These are phyloP conservation scores for Drosophila subquinaria DNA, from an alignment of 2,888 invertebrate species.

Conservation along the genomic window DNA sequence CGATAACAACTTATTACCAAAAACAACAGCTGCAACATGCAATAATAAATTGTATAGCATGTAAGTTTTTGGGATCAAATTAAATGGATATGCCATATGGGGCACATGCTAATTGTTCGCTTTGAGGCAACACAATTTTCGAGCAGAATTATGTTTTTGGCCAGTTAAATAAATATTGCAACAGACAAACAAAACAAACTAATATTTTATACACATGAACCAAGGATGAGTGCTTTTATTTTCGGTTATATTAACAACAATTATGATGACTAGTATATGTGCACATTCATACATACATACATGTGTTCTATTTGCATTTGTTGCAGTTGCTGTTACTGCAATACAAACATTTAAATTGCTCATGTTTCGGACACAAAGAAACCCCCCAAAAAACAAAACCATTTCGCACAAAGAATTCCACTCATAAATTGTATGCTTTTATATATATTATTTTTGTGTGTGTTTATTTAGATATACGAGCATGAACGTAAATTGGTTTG, in stretches of 20 bases:
- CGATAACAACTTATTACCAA: neutral
- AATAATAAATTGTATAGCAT: constrained; percentile 55
- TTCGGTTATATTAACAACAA: constrained; percentile 71
- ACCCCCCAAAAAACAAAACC: constrained; percentile 34
- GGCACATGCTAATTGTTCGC: constrained; percentile 29
- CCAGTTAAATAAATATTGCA: constrained; percentile 27
- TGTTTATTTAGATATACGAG: constrained; percentile 63
- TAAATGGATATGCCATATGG: constrained; percentile 43
- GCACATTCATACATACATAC: constrained; percentile 5
- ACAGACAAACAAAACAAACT: constrained; percentile 13
- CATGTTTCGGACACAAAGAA: neutral
- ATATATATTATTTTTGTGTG: constrained; percentile 29
- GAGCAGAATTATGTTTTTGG: constrained; percentile 6
- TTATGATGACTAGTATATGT: constrained; percentile 57
- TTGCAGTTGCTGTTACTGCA: constrained; percentile 32
- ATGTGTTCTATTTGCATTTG: constrained; percentile 11
- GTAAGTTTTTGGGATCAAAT: constrained; percentile 24
- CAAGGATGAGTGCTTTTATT: constrained; percentile 49
- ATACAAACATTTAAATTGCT: constrained; percentile 33
- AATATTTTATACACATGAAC: constrained; percentile 11
- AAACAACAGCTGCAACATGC: constrained; percentile 28
- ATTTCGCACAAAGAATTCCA: constrained; percentile 10
- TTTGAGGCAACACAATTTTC: constrained; percentile 23
- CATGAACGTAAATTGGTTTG: constrained; percentile 56
- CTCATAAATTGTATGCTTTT: constrained; percentile 46